Evolutionary conservation across 1,140 invertebrate genomes (phyloP).

Genomic region (Drosophila mauritiana): DNA sequence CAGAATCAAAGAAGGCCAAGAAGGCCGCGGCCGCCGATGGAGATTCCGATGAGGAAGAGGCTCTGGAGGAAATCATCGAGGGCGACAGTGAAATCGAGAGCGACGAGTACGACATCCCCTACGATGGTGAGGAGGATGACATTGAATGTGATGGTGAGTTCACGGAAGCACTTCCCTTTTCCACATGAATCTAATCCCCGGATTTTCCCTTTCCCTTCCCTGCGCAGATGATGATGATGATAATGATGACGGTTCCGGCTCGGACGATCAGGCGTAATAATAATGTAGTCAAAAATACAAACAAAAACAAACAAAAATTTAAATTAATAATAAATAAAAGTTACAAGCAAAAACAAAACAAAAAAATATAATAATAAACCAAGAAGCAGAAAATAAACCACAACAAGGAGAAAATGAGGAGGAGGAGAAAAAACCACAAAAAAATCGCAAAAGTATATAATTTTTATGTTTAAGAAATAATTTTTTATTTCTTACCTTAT

Average conservation of each 20-base stretch:
- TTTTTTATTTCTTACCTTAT: slow-evolving; percentile 84
- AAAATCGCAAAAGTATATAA: slow-evolving; percentile 84
- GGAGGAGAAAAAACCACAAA: slow-evolving; percentile 66
- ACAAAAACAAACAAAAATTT: slow-evolving; percentile 72
- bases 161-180: neutral
- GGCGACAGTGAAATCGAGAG: slow-evolving; percentile 84
- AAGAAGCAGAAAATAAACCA: slow-evolving; percentile 51
- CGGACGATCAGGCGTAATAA: slow-evolving; percentile 84
- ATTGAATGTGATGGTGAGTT: slow-evolving; percentile 82
- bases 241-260: slow-evolving; percentile 83
- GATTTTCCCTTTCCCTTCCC: neutral
- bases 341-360: slow-evolving; percentile 71
- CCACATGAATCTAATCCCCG: slow-evolving; percentile 5
- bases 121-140: slow-evolving; percentile 83
- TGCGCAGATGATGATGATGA: slow-evolving; percentile 79
- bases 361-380: slow-evolving; percentile 44
- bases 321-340: slow-evolving; percentile 83
- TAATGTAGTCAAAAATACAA: slow-evolving; percentile 84
- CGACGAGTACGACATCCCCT: slow-evolving; percentile 83
- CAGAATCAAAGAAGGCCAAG: slow-evolving; percentile 84
- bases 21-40: slow-evolving; percentile 80
- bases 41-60: slow-evolving; percentile 80
- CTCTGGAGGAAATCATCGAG: slow-evolving; percentile 79
- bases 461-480: slow-evolving; percentile 84
- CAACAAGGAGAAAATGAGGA: slow-evolving; percentile 27